Evolutionary conservation across 1,140 invertebrate genomes (phyloP), one percentile per base, ranked within the genome.

Genomic region (Melipona quadrifasciata): DNA sequence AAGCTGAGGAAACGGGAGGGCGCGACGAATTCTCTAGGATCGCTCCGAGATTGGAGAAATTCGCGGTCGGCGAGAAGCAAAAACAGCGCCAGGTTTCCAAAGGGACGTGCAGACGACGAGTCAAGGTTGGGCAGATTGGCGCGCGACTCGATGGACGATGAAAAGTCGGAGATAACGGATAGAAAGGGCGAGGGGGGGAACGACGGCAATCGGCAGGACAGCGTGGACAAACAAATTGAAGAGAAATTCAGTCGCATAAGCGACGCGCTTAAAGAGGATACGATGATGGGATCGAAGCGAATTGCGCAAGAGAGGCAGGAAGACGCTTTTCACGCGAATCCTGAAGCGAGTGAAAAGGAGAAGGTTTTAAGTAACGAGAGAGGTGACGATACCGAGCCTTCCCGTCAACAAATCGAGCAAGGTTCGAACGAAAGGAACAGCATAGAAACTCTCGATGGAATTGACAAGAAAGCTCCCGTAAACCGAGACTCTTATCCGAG

Each of bases 201-300:
- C 21, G 39, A 31, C 17, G 39, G 19, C 11, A 55, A 73, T 57
- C 73, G 57, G 47, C 70, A 85, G 73, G 80, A 75, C 77, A 85
- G 68, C 24, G 65, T 91, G 51, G 91, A 92, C 57, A 85, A 89
- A 67, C 82, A 79, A 34, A 92, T 92, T 71, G 88, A 92, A 16
- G 91, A 91, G 61, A 86, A 91, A 57, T 91, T 92, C 57, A 82
- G 47, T 21, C 84, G 86, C 64, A 92, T 92, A 84, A 88, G 74
- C 55, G 81, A 91, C 19, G 85, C 78, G 19, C 82, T 91, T 64
- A 91, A 89, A 61, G 86, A 90, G 53, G 87, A 86, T 27, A 72
- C 65, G 55, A 71, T 72, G 55, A 71, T 65, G 58, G 83, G 21
- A 5, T 4, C 39, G 21, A 67, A 51, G 17, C 1, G 12, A 2